Evolutionary conservation across 2,888 invertebrate species (phyloP), one percentile per base, ranked within the genome.

Genomic region (Hirtodrosophila histrioides): DNA sequence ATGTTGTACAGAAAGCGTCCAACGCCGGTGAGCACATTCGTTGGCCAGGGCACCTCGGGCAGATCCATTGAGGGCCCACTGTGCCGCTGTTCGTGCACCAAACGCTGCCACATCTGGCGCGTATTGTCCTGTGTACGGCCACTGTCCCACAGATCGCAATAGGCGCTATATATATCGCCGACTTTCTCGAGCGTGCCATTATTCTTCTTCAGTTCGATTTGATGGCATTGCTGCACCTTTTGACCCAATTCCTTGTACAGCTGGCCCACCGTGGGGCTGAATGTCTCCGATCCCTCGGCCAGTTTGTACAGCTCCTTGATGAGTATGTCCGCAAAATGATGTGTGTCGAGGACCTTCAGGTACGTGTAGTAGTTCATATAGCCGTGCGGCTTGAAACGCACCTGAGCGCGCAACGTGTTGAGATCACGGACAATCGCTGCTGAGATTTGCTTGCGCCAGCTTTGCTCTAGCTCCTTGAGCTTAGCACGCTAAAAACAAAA

Each of bases 1-100:
- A 98, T 96, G 77, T 96, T 95, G 89, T 97, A 97, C 0, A 98
- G 92, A 91, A 97, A 97, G 84, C 95, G 95, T 37, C 98, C 98
- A 46, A 98, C 92, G 41, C 93, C 93, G 49, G 92, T 90, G 8
- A 94, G 90, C 45, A 95, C 93, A 63, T 94, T 93, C 9, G 92
- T 89, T 0, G 95, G 94, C 97, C 97, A 97, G 0, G 92, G 89
- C 9, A 92, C 92, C 71, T 95, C 93, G 33, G 92, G 92, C 4
- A 92, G 79, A 75, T 94, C 93, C 93, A 94, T 91, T 69, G 93
- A 93, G 2, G 95, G 93, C 0, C 95, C 95, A 0, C 91, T 91
- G 10, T 87, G 35, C 3, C 91, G 89, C 69, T 93, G 90, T 23
- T 92, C 90, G 71, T 94, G 92, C 41, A 94, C 92, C 7, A 95